These are phyloP conservation scores for Pyrrhura leucotis DNA, from an alignment of 2,797 vertebrate species.

Conservation along the genomic window DNA sequence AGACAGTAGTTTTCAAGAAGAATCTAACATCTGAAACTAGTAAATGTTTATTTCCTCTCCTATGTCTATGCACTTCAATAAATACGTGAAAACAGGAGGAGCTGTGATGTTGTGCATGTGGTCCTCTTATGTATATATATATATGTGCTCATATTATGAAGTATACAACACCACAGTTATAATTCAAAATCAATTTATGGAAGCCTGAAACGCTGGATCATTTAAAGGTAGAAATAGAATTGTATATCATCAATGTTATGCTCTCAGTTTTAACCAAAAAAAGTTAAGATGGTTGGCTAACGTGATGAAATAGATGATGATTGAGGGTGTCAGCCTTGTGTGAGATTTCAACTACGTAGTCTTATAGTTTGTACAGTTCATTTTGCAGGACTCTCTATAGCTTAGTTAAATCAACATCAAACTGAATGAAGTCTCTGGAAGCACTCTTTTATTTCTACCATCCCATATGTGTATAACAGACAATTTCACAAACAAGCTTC, in stretches of 20 bases:
- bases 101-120: not conserved
- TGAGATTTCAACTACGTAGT: not conserved
- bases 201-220: not conserved
- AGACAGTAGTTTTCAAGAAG: not conserved
- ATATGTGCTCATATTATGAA: not conserved
- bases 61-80: not conserved
- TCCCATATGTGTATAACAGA: not conserved
- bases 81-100: not conserved
- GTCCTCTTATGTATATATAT: not conserved
- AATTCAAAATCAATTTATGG: not conserved
- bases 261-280: not conserved
- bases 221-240: not conserved
- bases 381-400: not conserved
- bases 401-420: not conserved
- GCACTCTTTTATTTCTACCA: not conserved
- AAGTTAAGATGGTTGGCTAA: not conserved
- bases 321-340: not conserved
- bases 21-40: not conserved
- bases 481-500: not conserved
- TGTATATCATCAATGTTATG: not conserved
- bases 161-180: not conserved
- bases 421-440: not conserved
- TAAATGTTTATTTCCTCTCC: not conserved
- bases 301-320: not conserved
- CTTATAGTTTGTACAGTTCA: not conserved